These are phyloP conservation scores for Harpalus rufipes DNA, from an alignment of 2,888 invertebrate species.

Conservation along the genomic window DNA sequence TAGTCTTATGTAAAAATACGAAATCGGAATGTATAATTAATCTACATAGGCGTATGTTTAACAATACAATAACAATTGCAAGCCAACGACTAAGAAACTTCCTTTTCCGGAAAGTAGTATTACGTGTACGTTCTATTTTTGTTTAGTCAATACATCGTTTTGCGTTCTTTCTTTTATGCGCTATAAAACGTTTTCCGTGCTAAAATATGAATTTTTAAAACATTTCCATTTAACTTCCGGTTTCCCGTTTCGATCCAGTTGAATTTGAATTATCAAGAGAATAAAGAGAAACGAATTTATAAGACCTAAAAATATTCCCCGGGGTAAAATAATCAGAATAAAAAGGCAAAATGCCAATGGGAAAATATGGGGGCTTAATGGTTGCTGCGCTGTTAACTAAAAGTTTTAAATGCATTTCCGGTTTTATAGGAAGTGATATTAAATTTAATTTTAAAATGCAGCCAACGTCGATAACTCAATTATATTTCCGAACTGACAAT, in stretches of 20 bases:
- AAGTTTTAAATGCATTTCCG: not conserved
- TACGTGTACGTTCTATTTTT: not conserved
- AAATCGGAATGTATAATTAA: slow-evolving; percentile 10
- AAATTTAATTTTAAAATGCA: not conserved
- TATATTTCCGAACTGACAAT: not conserved
- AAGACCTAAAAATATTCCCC: not conserved
- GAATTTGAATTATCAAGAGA: not conserved
- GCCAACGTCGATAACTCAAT: not conserved
- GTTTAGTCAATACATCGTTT: not conserved
- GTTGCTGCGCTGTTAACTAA: not conserved
- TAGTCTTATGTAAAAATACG: slow-evolving; percentile 2
- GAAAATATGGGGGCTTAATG: not conserved
- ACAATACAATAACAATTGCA: slow-evolving; percentile 18
- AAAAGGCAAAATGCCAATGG: not conserved
- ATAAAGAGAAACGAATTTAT: not conserved
- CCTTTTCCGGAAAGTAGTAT: slow-evolving; percentile 7
- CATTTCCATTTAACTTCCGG: not conserved
- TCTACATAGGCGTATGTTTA: not conserved
- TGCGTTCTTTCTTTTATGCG: not conserved
- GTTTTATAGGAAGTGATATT: not conserved
- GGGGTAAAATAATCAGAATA: not conserved
- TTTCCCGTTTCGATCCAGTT: not conserved
- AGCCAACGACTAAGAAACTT: slow-evolving; percentile 2
- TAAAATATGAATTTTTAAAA: slow-evolving; percentile 4
- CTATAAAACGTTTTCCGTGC: not conserved